Conservation (phyloP, 2,888 invertebrate species). For the Parasteatoda lunata region DNA sequence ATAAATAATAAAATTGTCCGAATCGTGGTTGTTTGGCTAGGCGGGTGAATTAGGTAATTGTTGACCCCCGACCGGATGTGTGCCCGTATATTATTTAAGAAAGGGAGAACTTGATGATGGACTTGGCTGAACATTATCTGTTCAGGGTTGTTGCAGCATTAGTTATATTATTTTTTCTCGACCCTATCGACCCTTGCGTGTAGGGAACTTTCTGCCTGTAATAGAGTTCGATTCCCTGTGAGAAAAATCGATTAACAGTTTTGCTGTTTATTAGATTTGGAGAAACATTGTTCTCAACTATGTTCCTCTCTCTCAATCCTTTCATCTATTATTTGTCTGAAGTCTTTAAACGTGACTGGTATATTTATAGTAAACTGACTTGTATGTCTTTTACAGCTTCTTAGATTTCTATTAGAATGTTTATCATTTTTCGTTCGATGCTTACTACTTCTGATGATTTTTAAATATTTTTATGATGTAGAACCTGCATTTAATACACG, state of each 20-base stretch:
- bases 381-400: no score
- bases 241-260: background rate
- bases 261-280: background rate
- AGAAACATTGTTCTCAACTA: background rate
- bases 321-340: background rate
- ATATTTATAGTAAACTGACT: no score
- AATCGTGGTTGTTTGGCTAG: background rate
- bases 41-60: background rate
- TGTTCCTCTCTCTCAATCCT: background rate
- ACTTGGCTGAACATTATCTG: background rate
- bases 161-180: background rate
- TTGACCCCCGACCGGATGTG: conserved; percentile 1
- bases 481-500: no score
- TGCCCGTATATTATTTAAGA: conserved; percentile 1
- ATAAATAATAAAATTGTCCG: background rate
- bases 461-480: no score
- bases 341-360: background rate
- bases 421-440: no score
- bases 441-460: no score
- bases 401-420: no score
- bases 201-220: background rate
- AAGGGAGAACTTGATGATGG: background rate
- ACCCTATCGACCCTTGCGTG: conserved; percentile 1
- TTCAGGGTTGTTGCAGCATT: background rate
- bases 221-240: background rate